phyloP scores from a whole-genome alignment of 1,140 invertebrate genomes.

The Panonychus citri region DNA sequence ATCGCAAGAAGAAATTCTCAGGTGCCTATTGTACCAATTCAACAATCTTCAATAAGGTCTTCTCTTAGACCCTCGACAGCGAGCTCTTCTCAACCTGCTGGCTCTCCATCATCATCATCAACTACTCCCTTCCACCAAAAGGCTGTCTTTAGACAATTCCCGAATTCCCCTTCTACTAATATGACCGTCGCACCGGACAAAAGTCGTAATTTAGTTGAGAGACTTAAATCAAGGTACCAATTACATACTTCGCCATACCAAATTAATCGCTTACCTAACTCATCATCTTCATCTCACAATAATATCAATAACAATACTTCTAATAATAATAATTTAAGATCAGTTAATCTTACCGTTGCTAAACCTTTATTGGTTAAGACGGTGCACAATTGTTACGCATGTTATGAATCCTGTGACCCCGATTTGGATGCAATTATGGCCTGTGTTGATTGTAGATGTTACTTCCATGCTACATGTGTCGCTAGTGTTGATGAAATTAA shows the following conservation, averaged over 20 bases:
- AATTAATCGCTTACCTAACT: background rate
- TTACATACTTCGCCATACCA: no score
- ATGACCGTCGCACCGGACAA: background rate
- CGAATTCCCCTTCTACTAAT: background rate
- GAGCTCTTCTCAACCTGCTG: background rate
- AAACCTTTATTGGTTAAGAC: background rate
- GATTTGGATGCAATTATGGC: constrained; percentile 3
- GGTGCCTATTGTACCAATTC: background rate
- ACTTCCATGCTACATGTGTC: constrained; percentile 8
- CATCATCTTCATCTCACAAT: background rate
- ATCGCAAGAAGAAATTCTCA: background rate
- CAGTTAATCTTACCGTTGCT: background rate
- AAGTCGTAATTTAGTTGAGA: background rate
- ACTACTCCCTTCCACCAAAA: background rate
- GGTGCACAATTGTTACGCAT: constrained; percentile 1
- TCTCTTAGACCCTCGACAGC: background rate
- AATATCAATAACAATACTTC: background rate
- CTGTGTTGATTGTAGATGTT: constrained; percentile 3
- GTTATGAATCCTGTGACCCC: constrained; percentile 4
- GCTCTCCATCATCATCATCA: background rate
- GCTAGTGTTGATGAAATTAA: background rate
- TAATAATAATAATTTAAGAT: background rate
- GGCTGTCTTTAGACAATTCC: background rate
- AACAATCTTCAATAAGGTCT: background rate
- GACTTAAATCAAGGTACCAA: background rate